These are phyloP conservation scores for Phataginus tetradactyla DNA, from an alignment of 2,797 vertebrate genomes.

Conservation along the genomic window DNA sequence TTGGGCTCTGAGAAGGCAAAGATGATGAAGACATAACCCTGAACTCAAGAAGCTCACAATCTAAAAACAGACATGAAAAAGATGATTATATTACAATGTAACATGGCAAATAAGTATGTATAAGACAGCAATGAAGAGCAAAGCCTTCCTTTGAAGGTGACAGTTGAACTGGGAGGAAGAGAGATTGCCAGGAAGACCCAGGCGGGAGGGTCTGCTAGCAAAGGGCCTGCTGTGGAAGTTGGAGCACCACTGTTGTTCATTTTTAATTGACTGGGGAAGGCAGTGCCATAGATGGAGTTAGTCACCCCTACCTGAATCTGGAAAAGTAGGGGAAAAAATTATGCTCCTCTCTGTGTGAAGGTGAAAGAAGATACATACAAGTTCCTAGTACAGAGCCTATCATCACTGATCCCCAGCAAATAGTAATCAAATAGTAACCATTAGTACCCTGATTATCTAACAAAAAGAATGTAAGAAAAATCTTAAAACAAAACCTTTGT, in stretches of 20 bases:
- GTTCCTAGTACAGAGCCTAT: neutral
- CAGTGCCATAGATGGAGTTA: neutral
- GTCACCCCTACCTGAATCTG: slow-evolving; percentile 17
- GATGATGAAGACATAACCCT: neutral
- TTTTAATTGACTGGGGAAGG: slow-evolving; percentile 15
- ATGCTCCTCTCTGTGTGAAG: neutral
- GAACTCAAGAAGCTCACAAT: neutral
- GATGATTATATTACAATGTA: neutral
- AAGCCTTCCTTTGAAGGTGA: neutral
- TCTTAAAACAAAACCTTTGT: slow-evolving; percentile 27
- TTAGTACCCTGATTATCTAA: slow-evolving; percentile 2
- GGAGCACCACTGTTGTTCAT: neutral
- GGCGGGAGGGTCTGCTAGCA: neutral
- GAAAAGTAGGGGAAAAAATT: neutral
- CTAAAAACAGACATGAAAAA: neutral
- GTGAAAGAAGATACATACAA: neutral
- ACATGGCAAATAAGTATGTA: neutral
- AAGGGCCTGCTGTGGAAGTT: neutral
- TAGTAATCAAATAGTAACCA: neutral
- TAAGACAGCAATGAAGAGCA: neutral
- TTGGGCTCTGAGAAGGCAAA: neutral
- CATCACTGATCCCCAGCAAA: neutral
- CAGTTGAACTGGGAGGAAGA: neutral
- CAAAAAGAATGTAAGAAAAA: neutral
- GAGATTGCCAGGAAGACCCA: neutral